A percentile compares a stretch with the other conserved stretches of the same genome.
These are phyloP conservation scores for Aphodius granarius DNA, from an alignment of 2,888 invertebrate genomes.

Conservation along the genomic window DNA sequence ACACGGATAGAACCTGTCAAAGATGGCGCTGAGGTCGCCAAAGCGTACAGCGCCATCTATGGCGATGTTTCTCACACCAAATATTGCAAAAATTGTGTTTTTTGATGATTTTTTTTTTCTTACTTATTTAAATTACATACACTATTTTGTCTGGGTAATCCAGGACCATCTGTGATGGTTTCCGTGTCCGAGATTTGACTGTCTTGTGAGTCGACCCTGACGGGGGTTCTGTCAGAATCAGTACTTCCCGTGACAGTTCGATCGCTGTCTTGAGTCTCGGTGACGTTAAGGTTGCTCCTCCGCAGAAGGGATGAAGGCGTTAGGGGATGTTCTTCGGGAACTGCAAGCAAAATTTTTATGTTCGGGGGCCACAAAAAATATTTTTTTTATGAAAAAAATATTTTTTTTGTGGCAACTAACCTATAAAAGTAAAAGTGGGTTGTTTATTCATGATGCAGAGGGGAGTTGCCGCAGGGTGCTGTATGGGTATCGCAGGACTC, in stretches of 20 bases:
- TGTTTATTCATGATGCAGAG: constrained; percentile 44
- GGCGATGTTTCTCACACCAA: no score
- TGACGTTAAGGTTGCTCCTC: not conserved
- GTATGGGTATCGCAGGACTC: constrained; percentile 70
- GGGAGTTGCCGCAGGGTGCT: constrained; percentile 53
- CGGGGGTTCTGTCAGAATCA: constrained; percentile 81
- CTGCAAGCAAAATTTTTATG: not conserved
- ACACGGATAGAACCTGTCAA: no score
- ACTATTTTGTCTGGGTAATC: constrained; percentile 82
- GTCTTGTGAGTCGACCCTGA: constrained; percentile 81
- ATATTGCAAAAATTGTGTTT: no score
- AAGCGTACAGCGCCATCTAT: no score
- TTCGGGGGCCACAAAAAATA: no score
- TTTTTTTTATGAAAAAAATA: not conserved
- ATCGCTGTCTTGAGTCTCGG: constrained; percentile 70
- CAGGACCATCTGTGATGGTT: constrained; percentile 54
- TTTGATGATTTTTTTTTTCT: not conserved
- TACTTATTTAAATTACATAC: constrained; percentile 62
- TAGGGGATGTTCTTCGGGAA: not conserved
- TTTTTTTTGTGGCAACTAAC: constrained; percentile 19
- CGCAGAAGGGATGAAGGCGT: not conserved
- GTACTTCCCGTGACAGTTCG: constrained; percentile 67
- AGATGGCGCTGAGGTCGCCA: no score
- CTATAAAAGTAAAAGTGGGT: constrained; percentile 43
- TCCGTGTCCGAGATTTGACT: constrained; percentile 71